phyloP scores from a whole-genome alignment of 2,888 invertebrate genomes.

The Crematogaster levior region DNA sequence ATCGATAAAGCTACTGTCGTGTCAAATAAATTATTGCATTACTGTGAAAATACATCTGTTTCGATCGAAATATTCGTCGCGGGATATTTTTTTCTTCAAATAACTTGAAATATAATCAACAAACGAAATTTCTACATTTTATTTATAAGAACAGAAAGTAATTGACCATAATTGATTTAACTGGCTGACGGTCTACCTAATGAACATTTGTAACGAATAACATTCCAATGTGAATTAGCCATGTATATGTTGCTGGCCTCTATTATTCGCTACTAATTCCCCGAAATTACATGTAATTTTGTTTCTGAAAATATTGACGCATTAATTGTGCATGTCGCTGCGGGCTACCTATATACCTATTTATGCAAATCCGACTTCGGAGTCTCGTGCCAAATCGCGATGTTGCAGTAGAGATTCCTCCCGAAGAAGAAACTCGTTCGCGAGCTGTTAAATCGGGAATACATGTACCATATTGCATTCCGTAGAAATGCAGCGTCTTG shows the following conservation, averaged over 20 bases:
- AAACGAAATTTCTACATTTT: neutral
- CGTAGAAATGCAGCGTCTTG: neutral
- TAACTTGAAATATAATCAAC: neutral
- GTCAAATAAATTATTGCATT: neutral
- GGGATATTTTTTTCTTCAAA: neutral
- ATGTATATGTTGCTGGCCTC: neutral
- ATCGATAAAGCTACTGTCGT: neutral
- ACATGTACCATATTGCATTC: constrained; percentile 31
- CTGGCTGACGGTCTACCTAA: neutral
- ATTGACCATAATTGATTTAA: neutral
- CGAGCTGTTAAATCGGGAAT: constrained; percentile 27
- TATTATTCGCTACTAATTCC: constrained; percentile 56
- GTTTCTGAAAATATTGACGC: constrained; percentile 58
- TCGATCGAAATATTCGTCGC: neutral
- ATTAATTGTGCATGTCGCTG: constrained; percentile 43
- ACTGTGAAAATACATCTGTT: neutral
- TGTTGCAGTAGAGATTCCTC: constrained; percentile 20
- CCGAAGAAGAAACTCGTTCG: constrained; percentile 7
- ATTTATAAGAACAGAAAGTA: neutral
- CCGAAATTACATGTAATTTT: constrained; percentile 61
- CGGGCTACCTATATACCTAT: constrained; percentile 54
- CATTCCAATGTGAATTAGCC: neutral
- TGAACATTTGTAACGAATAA: neutral
- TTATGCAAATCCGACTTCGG: constrained; percentile 60
- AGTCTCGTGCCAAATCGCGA: constrained; percentile 44